Conservation (phyloP, 2,888 invertebrate genomes). For the Drosophila maculinotata region DNA sequence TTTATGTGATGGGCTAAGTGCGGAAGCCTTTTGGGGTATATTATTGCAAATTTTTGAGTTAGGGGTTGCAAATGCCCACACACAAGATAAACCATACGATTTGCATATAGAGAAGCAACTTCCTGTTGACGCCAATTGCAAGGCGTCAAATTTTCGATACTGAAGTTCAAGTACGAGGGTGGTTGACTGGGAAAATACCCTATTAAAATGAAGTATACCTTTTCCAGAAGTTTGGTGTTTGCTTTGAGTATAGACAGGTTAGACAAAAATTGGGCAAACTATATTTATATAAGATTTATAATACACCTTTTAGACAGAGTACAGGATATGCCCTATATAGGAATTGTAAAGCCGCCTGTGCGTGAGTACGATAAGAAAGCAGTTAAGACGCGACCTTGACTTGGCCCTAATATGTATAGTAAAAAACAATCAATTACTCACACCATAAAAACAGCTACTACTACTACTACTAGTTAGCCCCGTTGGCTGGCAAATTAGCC, state of each 20-base stretch:
- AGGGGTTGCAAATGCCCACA: conserved; percentile 45
- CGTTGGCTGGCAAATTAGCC: conserved; percentile 38
- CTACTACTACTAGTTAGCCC: not conserved
- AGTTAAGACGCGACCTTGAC: conserved; percentile 55
- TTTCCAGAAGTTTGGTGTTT: too few relatives aligned
- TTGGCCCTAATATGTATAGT: conserved; percentile 17
- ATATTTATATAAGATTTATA: not conserved
- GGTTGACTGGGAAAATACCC: not conserved
- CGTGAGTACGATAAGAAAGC: conserved; percentile 35
- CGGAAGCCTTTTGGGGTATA: conserved; percentile 17
- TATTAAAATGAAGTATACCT: not conserved
- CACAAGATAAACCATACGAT: conserved; percentile 12
- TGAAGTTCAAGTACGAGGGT: not conserved
- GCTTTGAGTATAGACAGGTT: too few relatives aligned
- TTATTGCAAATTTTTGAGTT: conserved; percentile 19
- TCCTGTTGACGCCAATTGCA: conserved; percentile 30
- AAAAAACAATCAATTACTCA: conserved; percentile 62
- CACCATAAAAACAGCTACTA: conserved; percentile 19
- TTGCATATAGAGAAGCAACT: conserved; percentile 39
- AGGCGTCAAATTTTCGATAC: not conserved
- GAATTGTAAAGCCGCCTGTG: conserved; percentile 3
- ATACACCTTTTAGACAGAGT: not conserved
- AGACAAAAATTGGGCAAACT: too few relatives aligned
- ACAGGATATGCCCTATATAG: conserved; percentile 13
- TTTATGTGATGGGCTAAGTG: conserved; percentile 11